Evolutionary conservation across 2,113 vertebrate species (phyloP).

Genomic region (Datnioides undecimradiatus): DNA sequence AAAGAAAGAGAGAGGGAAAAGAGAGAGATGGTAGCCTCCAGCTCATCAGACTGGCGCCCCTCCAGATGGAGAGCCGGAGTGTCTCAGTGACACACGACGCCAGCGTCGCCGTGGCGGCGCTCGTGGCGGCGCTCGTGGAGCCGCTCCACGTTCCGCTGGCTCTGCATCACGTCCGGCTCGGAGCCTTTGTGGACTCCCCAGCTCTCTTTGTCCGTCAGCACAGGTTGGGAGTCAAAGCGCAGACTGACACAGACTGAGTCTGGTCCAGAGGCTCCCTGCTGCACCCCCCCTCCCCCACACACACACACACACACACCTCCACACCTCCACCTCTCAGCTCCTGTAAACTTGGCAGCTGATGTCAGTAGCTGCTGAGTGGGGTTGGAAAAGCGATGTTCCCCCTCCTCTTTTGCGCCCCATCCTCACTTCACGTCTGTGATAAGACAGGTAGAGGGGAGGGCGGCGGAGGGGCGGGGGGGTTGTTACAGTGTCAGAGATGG

Average conservation of each 20-base stretch:
- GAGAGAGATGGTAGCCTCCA: constrained; percentile 29
- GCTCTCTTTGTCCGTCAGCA: constrained; percentile 56
- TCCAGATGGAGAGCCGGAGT: constrained; percentile 60
- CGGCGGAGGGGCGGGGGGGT: neutral
- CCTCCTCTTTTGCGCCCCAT: constrained; percentile 21
- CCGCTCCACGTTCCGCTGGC: too few species aligned
- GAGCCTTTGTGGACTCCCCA: too few species aligned
- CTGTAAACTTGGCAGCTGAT: constrained; percentile 43
- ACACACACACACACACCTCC: too few species aligned
- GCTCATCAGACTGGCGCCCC: constrained; percentile 63
- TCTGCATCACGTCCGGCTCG: too few species aligned
- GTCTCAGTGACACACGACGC: constrained; percentile 59
- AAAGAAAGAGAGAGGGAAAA: too few species aligned
- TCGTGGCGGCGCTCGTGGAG: constrained; percentile 70
- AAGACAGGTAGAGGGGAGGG: neutral
- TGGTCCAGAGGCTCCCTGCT: constrained; percentile 24
- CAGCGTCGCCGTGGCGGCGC: constrained; percentile 54
- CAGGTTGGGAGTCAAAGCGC: constrained; percentile 54
- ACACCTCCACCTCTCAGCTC: too few species aligned
- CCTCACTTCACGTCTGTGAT: constrained; percentile 19
- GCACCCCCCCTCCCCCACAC: neutral
- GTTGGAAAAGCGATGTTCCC: constrained; percentile 22
- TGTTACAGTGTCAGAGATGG: constrained; percentile 29
- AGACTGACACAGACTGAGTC: constrained; percentile 22
- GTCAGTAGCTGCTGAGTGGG: constrained; percentile 41